Conservation (phyloP, 2,113 vertebrate species). For the Morone saxatilis region DNA sequence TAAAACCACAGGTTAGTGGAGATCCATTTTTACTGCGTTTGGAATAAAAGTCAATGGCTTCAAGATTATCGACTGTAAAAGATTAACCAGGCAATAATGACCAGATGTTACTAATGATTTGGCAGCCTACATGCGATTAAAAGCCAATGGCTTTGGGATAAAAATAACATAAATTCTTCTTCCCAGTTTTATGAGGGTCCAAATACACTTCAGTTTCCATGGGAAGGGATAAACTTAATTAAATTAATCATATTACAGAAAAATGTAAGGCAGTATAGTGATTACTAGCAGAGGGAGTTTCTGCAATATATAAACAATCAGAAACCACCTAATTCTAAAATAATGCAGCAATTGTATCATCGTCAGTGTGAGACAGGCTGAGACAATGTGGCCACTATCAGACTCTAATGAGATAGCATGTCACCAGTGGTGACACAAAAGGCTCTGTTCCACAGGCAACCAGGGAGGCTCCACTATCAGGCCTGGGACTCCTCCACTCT, state of each 20-base stretch:
- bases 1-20: not conserved
- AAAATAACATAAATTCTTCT: too few relatives aligned
- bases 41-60: slow-evolving; percentile 3
- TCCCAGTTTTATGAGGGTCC: not conserved
- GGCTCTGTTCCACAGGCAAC: slow-evolving; percentile 44
- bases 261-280: slow-evolving; percentile 61
- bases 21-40: not conserved
- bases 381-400: slow-evolving; percentile 72
- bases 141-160: too few relatives aligned
- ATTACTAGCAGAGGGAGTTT: slow-evolving; percentile 29
- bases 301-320: slow-evolving; percentile 28
- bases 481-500: slow-evolving; percentile 51
- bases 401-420: slow-evolving; percentile 58
- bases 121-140: not conserved
- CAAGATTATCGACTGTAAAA: not conserved
- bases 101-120: slow-evolving; percentile 34
- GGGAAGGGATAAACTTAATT: slow-evolving; percentile 27
- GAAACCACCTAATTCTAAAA: slow-evolving; percentile 42
- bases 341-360: slow-evolving; percentile 65
- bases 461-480: slow-evolving; percentile 49
- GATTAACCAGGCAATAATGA: not conserved
- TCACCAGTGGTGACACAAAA: slow-evolving; percentile 43
- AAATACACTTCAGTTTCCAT: slow-evolving; percentile 16
- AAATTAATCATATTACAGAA: slow-evolving; percentile 58
- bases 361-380: slow-evolving; percentile 46